Evolutionary conservation across 2,113 vertebrate genomes (phyloP).

Genomic region (Vombatus ursinus): DNA sequence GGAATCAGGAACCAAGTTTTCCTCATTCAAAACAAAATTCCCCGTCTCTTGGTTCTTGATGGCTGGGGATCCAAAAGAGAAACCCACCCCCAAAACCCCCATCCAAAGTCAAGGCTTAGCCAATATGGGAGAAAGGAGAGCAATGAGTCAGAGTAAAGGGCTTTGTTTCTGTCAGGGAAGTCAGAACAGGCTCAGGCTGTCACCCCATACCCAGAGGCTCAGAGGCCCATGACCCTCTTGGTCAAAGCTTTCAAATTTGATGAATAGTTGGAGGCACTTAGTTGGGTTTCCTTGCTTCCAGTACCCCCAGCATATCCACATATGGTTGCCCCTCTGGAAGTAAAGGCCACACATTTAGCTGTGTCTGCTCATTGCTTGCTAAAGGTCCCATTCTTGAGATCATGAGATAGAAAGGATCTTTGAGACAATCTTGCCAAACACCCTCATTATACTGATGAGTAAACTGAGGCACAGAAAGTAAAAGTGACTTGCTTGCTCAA

Average conservation of each 20-base stretch:
- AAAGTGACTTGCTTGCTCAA: neutral
- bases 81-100: fast-evolving
- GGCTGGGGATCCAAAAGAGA: slow-evolving; percentile 81
- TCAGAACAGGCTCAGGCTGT: neutral
- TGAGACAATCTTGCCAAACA: neutral
- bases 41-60: slow-evolving; percentile 94
- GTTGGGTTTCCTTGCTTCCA: neutral
- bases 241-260: neutral
- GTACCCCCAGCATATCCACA: neutral
- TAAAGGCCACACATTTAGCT: neutral
- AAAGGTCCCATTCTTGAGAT: neutral
- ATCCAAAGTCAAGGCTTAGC: neutral
- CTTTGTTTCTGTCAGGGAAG: neutral
- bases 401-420: neutral
- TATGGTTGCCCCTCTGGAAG: neutral
- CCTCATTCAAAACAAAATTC: slow-evolving; percentile 92
- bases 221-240: neutral
- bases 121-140: fast-evolving
- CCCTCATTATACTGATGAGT: neutral
- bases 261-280: neutral
- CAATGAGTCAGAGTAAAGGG: neutral
- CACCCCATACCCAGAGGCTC: neutral
- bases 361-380: neutral
- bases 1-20: slow-evolving; percentile 89
- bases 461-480: neutral